Base-by-base conservation (phyloP, 2,888 invertebrate genomes). In the Phalera bucephala region DNA sequence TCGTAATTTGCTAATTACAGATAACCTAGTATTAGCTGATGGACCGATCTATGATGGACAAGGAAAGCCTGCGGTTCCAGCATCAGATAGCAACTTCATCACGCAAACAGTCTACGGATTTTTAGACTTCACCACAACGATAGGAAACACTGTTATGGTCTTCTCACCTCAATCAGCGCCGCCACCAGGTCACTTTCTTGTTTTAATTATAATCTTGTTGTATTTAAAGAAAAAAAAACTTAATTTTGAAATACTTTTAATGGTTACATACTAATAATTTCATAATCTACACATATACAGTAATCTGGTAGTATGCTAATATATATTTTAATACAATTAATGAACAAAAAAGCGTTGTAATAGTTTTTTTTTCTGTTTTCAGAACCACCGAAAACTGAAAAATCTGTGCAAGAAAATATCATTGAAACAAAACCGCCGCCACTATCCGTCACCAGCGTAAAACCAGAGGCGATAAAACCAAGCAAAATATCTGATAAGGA, bases 41-140 rank as follows among this genome's bases (percentile, higher is more conserved):
- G 55, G 50, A 15, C 52, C 58, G 19, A 31, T 57, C 15, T 57
- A 41, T 22, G 59, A 58, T 52, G 65, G 65, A 22, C 46, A 56
- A 41, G 45, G 28, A 25, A 47, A 37, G 0, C 41, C 47, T n/a
- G 36, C 61, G 14, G 59, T 63, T 31, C 46, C 70, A 2, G 52
- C 65, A 0, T 60, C 63, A n/a, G 63, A 60, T 9, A 33, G 35
- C 36, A 70, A 90, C 52, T 91, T 93, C 52, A 90, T 95, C 48
- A 97, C 97, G 11, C 97, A 97, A 84, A 97, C 97, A 0, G 97
- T 97, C 31, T 97, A 97, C 68, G 97, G 97, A 35, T 97, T 97
- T 82, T 88, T 97, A 55, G 97, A 97, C 83, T 97, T 97, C 80
- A 96, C 97, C 33, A 97, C 97, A 0, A 97, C 97, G 2, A 96